Conservation (phyloP, 2,797 vertebrate species). For the Pteronotus mesoamericanus region DNA sequence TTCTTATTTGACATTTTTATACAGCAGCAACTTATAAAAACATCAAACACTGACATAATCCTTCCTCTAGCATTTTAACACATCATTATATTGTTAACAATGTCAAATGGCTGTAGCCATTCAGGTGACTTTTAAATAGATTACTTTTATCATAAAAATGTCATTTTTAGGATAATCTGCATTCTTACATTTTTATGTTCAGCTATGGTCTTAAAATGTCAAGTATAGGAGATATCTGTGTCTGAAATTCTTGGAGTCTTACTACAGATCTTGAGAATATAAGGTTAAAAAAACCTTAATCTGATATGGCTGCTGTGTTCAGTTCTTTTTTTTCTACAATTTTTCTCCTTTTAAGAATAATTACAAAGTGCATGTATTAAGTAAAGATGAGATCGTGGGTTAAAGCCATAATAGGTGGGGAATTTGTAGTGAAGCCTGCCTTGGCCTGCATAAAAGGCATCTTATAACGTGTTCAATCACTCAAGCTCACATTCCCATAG, state of each 20-base stretch:
- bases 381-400: background rate
- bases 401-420: background rate
- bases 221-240: constrained; percentile 19
- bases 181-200: constrained; percentile 69
- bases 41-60: constrained; percentile 74
- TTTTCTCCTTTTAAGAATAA: constrained; percentile 53
- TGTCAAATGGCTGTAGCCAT: constrained; percentile 59
- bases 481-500: background rate
- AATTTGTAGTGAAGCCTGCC: background rate
- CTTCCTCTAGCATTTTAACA: constrained; percentile 76
- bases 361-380: background rate
- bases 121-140: constrained; percentile 72
- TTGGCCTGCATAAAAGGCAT: background rate
- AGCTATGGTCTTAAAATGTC: constrained; percentile 61
- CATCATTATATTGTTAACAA: constrained; percentile 75
- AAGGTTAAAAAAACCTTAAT: constrained; percentile 38
- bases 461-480: background rate
- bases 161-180: constrained; percentile 70
- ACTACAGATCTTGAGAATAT: constrained; percentile 39
- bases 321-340: background rate
- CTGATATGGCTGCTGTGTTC: background rate
- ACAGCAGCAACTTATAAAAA: constrained; percentile 75
- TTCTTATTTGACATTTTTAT: constrained; percentile 76
- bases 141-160: constrained; percentile 72
- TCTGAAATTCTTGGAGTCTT: constrained; percentile 38